A percentile compares a stretch with the other conserved stretches of the same genome.
Conservation (phyloP, 2,888 invertebrate genomes). For the Carabus problematicus region DNA sequence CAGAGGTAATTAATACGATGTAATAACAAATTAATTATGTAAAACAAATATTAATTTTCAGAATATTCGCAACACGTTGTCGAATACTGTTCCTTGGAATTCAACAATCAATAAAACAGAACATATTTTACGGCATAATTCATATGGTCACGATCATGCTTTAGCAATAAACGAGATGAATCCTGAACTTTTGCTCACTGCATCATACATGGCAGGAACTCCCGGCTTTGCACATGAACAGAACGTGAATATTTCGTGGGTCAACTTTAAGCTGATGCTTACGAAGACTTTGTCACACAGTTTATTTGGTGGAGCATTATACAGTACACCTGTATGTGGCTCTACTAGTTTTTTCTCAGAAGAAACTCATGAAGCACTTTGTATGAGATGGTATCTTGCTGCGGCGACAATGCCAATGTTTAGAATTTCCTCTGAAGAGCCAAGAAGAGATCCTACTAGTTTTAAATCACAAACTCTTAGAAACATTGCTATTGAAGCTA, state of each 20-base stretch:
- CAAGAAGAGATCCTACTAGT: conserved; percentile 60
- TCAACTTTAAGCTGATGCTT: conserved; percentile 63
- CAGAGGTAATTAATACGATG: conserved; percentile 56
- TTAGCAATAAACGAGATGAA: conserved; percentile 48
- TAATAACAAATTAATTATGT: conserved; percentile 5
- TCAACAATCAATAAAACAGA: conserved; percentile 48
- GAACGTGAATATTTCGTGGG: conserved; percentile 67
- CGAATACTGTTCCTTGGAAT: conserved; percentile 64
- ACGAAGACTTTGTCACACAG: conserved; percentile 62
- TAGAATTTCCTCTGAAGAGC: conserved; percentile 60
- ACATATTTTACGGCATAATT: conserved; percentile 63
- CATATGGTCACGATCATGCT: conserved; percentile 64
- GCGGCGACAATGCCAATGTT: conserved; percentile 70
- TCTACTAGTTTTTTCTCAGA: conserved; percentile 59
- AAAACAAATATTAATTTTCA: conserved; percentile 44
- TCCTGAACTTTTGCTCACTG: conserved; percentile 19
- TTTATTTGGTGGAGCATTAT: conserved; percentile 60
- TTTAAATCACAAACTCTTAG: conserved; percentile 59
- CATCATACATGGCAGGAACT: not conserved
- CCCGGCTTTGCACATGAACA: conserved; percentile 58
- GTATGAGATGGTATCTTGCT: conserved; percentile 61
- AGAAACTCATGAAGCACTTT: conserved; percentile 19
- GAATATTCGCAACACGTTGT: conserved; percentile 59
- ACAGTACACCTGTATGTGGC: conserved; percentile 67
- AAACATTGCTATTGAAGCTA: conserved; percentile 58